Percentiles rank a stretch among this genome's conserved stretches.
phyloP scores from a whole-genome alignment of 2,888 invertebrate genomes.

The Apodemia mormo region DNA sequence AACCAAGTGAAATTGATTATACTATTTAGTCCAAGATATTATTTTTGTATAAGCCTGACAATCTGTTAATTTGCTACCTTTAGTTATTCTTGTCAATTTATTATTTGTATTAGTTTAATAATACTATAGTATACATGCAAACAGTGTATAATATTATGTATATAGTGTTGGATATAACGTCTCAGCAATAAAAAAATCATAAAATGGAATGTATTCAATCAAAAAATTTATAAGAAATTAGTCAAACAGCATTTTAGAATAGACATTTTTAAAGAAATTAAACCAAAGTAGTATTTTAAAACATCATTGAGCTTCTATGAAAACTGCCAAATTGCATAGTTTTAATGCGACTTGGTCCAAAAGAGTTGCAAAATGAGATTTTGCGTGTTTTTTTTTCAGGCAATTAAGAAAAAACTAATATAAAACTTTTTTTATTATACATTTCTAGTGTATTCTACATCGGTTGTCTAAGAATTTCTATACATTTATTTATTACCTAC shows the following conservation, averaged over 20 bases:
- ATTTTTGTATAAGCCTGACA: too few species aligned
- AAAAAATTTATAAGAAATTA: neutral
- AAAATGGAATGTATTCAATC: neutral
- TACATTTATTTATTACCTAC: conserved; percentile 26
- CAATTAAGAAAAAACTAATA: neutral
- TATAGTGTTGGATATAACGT: too few species aligned
- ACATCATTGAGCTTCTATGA: neutral
- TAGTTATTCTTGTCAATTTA: too few species aligned
- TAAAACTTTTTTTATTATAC: neutral
- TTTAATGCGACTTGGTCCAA: neutral
- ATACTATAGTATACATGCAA: too few species aligned
- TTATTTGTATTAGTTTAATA: too few species aligned
- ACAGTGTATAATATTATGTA: too few species aligned
- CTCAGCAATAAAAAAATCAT: too few species aligned
- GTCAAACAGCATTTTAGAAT: neutral
- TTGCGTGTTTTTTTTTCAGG: neutral
- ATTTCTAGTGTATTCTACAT: neutral
- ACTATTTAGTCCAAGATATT: too few species aligned
- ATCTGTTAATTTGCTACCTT: too few species aligned
- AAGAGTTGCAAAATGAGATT: neutral
- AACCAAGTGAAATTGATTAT: neutral
- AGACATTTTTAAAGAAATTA: neutral
- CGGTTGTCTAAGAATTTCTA: neutral
- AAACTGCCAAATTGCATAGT: neutral
- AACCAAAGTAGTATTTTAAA: neutral